Base-by-base conservation (phyloP, 2,113 vertebrate species). In the Melanerpes aurifrons region DNA sequence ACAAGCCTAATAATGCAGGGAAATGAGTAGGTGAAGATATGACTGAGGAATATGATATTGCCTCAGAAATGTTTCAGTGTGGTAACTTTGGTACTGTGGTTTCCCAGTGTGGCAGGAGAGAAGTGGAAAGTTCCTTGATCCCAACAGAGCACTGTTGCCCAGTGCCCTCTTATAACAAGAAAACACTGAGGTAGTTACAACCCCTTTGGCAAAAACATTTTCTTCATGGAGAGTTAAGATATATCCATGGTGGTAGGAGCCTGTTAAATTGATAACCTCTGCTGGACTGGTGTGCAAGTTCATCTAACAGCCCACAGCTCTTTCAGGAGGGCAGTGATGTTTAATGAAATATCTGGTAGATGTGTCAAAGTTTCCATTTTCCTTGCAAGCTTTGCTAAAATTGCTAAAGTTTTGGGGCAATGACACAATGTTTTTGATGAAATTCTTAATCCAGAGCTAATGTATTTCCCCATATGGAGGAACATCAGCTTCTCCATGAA, bases 121-220 rank as follows among this genome's bases (percentile, higher is more conserved):
- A 16, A 64, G 58, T 4, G 1, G 67, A 70, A 90, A 86, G 87
- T 78, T 26, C 68, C 54, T 86, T 64, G 21, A 31, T 79, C 85
- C 28, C 87, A 90, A 81, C 57, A 75, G 74, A 67, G 40, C 63
- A 43, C 37, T 29, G 17, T 40, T 80, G 76, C 72, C 18, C 59
- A 54, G 75, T 85, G 37, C 45, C 61, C 63, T 88, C n/a, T 73
- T 69, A 31, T 8, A 87, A 62, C 5, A 57, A 79, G 78, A 71
- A 92, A n/a, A 37, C 43, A 8, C 26, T 59, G 53, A 87, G 89
- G 92, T 64, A 90, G 87, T 48, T 92, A 56, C 28, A 92, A 74
- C 59, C 9, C 53, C 88, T 72, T 77, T 83, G 89, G 80, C 77
- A 94, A 85, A 64, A 81, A 24, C 6, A 2, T 86, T 93, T 93